A percentile compares a stretch with the other conserved stretches of the same genome.
Evolutionary conservation across 2,888 invertebrate species (phyloP).

Genomic region (Perizoma affinitatum): DNA sequence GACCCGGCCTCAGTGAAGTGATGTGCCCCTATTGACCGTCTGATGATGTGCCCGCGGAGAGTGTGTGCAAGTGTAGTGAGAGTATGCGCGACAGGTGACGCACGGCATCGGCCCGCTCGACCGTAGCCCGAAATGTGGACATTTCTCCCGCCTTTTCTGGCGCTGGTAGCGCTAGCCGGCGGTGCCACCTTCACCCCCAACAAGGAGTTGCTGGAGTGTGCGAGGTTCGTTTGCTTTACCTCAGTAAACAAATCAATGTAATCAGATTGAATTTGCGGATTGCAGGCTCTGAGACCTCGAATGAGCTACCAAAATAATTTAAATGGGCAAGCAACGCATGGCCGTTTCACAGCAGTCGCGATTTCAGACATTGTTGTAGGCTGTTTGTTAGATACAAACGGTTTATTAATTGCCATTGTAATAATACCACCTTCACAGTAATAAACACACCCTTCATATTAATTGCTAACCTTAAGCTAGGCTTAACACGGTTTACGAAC

Average conservation of each 20-base stretch:
- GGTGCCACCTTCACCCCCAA: conserved; percentile 69
- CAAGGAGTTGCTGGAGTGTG: conserved; percentile 77
- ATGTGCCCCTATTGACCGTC: conserved; percentile 63
- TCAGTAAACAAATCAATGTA: conserved; percentile 5
- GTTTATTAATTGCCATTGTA: conserved; percentile 34
- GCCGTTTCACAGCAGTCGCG: conserved; percentile 37
- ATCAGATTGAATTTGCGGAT: conserved; percentile 29
- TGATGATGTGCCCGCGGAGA: conserved; percentile 70
- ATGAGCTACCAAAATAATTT: conserved; percentile 78
- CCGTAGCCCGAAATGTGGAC: conserved; percentile 75
- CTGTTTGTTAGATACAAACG: conserved; percentile 23
- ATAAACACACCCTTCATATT: conserved; percentile 8
- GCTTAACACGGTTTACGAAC: conserved; percentile 6
- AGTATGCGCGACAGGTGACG: conserved; percentile 65
- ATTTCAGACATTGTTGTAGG: conserved; percentile 26
- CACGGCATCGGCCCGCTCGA: conserved; percentile 59
- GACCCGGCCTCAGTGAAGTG: conserved; percentile 57
- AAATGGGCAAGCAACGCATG: conserved; percentile 63
- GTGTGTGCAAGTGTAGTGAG: conserved; percentile 72
- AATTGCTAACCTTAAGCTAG: conserved; percentile 14
- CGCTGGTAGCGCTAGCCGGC: conserved; percentile 65
- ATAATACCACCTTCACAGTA: conserved; percentile 8
- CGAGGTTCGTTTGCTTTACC: conserved; percentile 67
- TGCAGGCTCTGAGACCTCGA: conserved; percentile 58
- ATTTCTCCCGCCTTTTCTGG: conserved; percentile 64